Evolutionary conservation across 2,113 vertebrate species (phyloP).

Genomic region (Lepisosteus osseus): DNA sequence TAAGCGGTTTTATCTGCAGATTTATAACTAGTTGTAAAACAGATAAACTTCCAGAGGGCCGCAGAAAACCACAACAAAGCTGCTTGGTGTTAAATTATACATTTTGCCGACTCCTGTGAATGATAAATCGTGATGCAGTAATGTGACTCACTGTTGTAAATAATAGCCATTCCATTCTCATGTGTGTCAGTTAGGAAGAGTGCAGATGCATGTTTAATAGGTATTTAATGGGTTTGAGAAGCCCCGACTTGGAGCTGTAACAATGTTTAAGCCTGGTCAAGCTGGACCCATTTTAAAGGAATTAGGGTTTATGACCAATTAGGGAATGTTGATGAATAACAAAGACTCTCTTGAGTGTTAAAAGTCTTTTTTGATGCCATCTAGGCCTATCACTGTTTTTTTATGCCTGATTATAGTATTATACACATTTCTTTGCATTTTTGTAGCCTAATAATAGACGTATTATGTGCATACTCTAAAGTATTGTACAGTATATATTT

Average conservation of each 20-base stretch:
- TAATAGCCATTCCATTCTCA: slow-evolving; percentile 10
- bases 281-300: slow-evolving; percentile 20
- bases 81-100: slow-evolving; percentile 4
- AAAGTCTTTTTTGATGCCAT: slow-evolving; percentile 1
- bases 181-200: slow-evolving; percentile 18
- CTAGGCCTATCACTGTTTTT: too few relatives aligned
- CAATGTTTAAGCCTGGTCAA: slow-evolving; percentile 29
- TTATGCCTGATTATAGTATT: too few relatives aligned
- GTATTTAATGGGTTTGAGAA: slow-evolving; percentile 27
- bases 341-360: slow-evolving; percentile 19
- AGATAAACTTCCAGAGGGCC: not conserved
- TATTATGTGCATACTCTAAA: too few relatives aligned
- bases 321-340: slow-evolving; percentile 26
- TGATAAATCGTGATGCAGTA: slow-evolving; percentile 6
- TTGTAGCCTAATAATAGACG: too few relatives aligned
- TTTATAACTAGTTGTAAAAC: not conserved
- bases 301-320: slow-evolving; percentile 34
- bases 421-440: too few relatives aligned
- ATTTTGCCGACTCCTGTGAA: slow-evolving; percentile 13
- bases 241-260: not conserved
- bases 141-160: slow-evolving; percentile 7
- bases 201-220: slow-evolving; percentile 33
- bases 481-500: too few relatives aligned
- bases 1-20: too few relatives aligned
- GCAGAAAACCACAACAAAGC: not conserved